phyloP scores from a whole-genome alignment of 2,797 vertebrate species.

The Carcharodon carcharias region DNA sequence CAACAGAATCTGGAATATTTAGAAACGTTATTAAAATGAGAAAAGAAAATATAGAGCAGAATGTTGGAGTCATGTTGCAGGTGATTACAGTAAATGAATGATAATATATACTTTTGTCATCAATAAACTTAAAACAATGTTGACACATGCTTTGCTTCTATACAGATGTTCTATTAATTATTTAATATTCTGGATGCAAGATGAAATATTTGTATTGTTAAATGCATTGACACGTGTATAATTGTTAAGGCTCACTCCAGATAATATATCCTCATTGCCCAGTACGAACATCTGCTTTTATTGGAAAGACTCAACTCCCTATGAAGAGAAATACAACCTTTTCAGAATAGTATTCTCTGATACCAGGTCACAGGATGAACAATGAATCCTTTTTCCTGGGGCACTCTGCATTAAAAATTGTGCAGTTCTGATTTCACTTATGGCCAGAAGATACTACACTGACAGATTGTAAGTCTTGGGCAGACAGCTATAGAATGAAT shows the following conservation, averaged over 20 bases:
- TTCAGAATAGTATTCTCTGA: not conserved
- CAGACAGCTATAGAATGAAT: not conserved
- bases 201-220: not conserved
- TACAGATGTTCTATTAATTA: not conserved
- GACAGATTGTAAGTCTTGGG: not conserved
- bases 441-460: not conserved
- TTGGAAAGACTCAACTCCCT: not conserved
- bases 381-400: not conserved
- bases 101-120: not conserved
- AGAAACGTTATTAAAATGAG: not conserved
- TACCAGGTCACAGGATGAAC: not conserved
- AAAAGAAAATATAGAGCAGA: not conserved
- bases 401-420: not conserved
- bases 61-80: not conserved
- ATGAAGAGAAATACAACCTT: not conserved
- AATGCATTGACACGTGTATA: not conserved
- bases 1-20: not conserved
- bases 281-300: not conserved
- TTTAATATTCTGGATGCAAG: not conserved
- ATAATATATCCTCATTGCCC: not conserved
- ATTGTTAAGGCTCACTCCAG: not conserved
- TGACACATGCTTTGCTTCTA: not conserved
- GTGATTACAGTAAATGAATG: not conserved
- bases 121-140: not conserved
- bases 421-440: not conserved